Conservation (phyloP, 1,140 invertebrate species). For the Ostrea denselamellosa region DNA sequence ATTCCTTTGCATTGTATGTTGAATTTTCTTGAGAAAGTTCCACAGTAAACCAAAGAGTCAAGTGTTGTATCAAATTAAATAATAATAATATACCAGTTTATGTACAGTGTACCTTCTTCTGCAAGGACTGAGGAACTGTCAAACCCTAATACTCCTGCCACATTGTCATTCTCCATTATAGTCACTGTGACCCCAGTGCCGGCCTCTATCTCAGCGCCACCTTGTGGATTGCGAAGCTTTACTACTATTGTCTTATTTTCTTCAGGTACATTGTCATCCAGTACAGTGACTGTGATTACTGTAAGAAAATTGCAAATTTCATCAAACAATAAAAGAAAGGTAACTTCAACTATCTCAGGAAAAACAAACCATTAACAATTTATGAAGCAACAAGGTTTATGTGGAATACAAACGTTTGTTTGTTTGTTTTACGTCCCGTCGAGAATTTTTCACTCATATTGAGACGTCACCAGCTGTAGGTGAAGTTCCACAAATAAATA, state of each 20-base stretch:
- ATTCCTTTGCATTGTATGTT: too few relatives aligned
- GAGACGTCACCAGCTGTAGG: too few relatives aligned
- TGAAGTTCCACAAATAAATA: too few relatives aligned
- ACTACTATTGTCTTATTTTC: constrained; percentile 71
- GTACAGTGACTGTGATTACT: constrained; percentile 75
- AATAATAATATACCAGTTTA: too few relatives aligned
- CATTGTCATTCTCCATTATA: constrained; percentile 76
- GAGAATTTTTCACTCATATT: too few relatives aligned
- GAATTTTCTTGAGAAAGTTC: too few relatives aligned
- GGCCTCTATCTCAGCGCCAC: constrained; percentile 66
- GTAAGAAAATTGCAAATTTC: background rate
- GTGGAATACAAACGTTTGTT: too few relatives aligned
- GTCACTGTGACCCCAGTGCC: constrained; percentile 66
- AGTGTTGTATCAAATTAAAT: too few relatives aligned
- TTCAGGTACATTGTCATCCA: constrained; percentile 73
- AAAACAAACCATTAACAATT: too few relatives aligned
- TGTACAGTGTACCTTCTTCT: constrained; percentile 68
- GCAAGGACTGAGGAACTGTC: constrained; percentile 67
- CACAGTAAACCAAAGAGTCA: too few relatives aligned
- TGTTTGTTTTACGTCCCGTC: too few relatives aligned
- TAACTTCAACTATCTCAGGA: background rate
- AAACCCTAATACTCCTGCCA: constrained; percentile 74
- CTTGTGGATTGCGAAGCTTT: constrained; percentile 66
- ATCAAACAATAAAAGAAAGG: background rate
- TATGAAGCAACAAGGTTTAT: too few relatives aligned